Conservation (phyloP, 1,140 invertebrate species). For the Tachypleus tridentatus region DNA sequence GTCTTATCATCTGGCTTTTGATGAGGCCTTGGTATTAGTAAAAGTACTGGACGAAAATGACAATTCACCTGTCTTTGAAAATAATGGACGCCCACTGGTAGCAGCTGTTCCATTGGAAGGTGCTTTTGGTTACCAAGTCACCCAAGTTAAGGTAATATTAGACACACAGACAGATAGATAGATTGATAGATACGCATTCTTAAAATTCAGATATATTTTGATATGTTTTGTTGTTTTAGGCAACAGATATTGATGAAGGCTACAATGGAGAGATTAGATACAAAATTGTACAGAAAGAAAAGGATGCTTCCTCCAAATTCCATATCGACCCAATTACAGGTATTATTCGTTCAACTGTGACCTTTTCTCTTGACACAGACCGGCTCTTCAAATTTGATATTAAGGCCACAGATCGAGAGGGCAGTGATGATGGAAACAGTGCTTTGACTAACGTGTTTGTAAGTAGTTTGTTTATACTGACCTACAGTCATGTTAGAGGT, state of each 20-base stretch:
- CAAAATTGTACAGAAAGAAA: constrained; percentile 47
- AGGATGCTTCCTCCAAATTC: constrained; percentile 54
- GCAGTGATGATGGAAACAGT: constrained; percentile 60
- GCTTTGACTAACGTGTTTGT: constrained; percentile 71
- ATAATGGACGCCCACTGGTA: constrained; percentile 51
- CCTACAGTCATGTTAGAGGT: no score
- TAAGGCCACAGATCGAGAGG: constrained; percentile 65
- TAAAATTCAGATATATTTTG: no score
- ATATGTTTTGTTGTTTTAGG: constrained; percentile 36
- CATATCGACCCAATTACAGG: constrained; percentile 59
- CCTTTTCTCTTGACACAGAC: constrained; percentile 50
- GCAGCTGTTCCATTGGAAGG: constrained; percentile 63
- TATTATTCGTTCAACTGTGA: constrained; percentile 53
- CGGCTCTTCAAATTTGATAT: constrained; percentile 71
- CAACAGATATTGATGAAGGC: constrained; percentile 56
- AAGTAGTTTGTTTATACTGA: constrained; percentile 33
- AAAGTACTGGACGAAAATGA: constrained; percentile 67
- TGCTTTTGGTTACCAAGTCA: constrained; percentile 62
- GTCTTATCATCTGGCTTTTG: constrained; percentile 31
- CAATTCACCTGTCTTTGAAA: constrained; percentile 58
- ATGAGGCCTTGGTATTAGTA: constrained; percentile 55
- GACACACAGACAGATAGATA: constrained; percentile 8
- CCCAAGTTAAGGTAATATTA: constrained; percentile 46
- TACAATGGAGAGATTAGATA: constrained; percentile 65
- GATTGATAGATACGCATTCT: no score